phyloP scores from a whole-genome alignment of 1,140 invertebrate genomes.

The Solenopsis fugax region DNA sequence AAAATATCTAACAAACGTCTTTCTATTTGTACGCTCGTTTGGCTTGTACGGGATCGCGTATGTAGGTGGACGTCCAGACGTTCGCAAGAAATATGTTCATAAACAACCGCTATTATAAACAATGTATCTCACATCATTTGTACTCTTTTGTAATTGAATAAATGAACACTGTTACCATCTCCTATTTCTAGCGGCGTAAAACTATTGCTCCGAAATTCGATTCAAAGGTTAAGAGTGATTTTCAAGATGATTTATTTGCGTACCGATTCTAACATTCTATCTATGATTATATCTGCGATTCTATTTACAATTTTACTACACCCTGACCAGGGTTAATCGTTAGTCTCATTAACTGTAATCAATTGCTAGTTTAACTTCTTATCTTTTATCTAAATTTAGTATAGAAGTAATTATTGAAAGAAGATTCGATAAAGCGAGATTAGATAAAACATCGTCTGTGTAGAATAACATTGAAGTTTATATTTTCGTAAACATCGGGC shows the following conservation, averaged over 20 bases:
- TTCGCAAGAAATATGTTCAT: slow-evolving; percentile 14
- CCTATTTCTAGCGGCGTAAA: neutral
- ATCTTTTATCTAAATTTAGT: slow-evolving; percentile 42
- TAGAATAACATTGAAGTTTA: slow-evolving; percentile 7
- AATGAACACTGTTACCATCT: neutral
- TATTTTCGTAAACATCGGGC: neutral
- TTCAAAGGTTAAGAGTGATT: neutral
- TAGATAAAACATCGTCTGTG: slow-evolving; percentile 13
- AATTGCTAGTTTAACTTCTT: slow-evolving; percentile 3
- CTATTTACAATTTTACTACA: neutral
- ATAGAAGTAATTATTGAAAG: neutral
- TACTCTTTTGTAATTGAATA: neutral
- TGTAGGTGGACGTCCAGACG: neutral
- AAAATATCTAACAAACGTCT: slow-evolving; percentile 32
- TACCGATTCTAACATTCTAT: neutral
- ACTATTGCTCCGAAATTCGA: neutral
- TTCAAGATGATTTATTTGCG: neutral
- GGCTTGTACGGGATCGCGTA: neutral
- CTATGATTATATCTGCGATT: neutral
- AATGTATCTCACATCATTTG: neutral
- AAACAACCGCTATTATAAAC: slow-evolving; percentile 3
- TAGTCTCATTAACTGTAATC: neutral
- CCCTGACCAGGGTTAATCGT: slow-evolving; percentile 35
- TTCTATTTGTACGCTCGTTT: slow-evolving; percentile 5
- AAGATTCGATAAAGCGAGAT: slow-evolving; percentile 34